phyloP scores from a whole-genome alignment of 1,140 invertebrate genomes.

The Drosophila mayri region DNA sequence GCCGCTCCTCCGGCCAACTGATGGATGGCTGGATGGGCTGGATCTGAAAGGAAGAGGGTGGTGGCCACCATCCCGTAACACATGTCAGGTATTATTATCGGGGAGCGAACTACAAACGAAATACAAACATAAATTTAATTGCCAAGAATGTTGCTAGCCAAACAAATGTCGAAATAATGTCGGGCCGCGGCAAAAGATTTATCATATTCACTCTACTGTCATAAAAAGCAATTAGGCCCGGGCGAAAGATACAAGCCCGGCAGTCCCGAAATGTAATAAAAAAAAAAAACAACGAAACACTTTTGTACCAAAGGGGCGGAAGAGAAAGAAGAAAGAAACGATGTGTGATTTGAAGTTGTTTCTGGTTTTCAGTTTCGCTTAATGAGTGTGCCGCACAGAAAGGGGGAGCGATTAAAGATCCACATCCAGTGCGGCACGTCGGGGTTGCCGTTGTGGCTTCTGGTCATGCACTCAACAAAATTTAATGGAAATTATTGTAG shows the following conservation, averaged over 20 bases:
- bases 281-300: conserved; percentile 50
- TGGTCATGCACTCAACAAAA: conserved; percentile 24
- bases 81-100: conserved; percentile 68
- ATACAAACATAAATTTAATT: conserved; percentile 73
- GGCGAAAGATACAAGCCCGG: conserved; percentile 68
- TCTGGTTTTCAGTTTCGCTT: conserved; percentile 59
- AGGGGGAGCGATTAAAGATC: conserved; percentile 70
- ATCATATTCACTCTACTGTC: conserved; percentile 82
- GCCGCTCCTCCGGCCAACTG: conserved; percentile 20
- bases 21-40: conserved; percentile 17
- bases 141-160: conserved; percentile 75
- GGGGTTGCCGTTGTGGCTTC: conserved; percentile 21
- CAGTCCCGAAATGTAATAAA: conserved; percentile 71
- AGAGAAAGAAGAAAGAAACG: conserved; percentile 54
- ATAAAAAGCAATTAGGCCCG: conserved; percentile 80
- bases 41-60: neutral
- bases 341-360: conserved; percentile 74
- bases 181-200: conserved; percentile 68
- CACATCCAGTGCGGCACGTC: conserved; percentile 51
- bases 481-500: neutral
- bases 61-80: conserved; percentile 52
- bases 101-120: conserved; percentile 53
- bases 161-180: conserved; percentile 83
- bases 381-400: conserved; percentile 64
- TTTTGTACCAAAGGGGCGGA: conserved; percentile 18